A percentile compares a stretch with the other conserved stretches of the same genome.
Conservation (phyloP, 2,888 invertebrate species). For the Diarsia rubi region DNA sequence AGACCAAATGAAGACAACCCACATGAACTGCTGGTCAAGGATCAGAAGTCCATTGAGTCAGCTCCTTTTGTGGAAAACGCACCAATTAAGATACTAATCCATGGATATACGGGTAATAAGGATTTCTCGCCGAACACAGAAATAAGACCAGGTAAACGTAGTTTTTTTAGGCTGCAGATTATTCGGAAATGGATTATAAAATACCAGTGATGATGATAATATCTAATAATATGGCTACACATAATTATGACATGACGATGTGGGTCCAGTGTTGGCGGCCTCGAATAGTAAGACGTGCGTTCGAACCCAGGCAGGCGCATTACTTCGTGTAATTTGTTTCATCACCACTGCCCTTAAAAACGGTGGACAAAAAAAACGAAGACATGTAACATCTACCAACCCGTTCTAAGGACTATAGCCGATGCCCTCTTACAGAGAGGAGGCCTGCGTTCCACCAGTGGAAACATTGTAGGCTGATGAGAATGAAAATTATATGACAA, state of each 20-base stretch:
- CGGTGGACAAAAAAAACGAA: too few species aligned
- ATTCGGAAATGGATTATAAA: neutral
- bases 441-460: too few species aligned
- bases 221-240: neutral
- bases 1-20: slow-evolving; percentile 82
- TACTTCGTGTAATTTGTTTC: too few species aligned
- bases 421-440: too few species aligned
- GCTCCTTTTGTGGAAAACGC: slow-evolving; percentile 86
- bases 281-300: too few species aligned
- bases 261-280: too few species aligned
- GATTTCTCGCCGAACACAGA: slow-evolving; percentile 91
- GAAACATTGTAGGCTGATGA: too few species aligned
- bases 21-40: slow-evolving; percentile 80
- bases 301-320: too few species aligned
- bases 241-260: neutral
- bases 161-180: neutral
- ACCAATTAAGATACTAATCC: slow-evolving; percentile 91
- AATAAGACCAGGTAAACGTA: slow-evolving; percentile 89
- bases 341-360: too few species aligned
- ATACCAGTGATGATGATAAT: neutral
- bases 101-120: slow-evolving; percentile 92
- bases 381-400: too few species aligned
- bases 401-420: too few species aligned
- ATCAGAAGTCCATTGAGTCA: slow-evolving; percentile 77
- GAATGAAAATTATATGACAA: too few species aligned